Base-by-base conservation (phyloP, 1,140 invertebrate genomes). In the Microplitis mediator region DNA sequence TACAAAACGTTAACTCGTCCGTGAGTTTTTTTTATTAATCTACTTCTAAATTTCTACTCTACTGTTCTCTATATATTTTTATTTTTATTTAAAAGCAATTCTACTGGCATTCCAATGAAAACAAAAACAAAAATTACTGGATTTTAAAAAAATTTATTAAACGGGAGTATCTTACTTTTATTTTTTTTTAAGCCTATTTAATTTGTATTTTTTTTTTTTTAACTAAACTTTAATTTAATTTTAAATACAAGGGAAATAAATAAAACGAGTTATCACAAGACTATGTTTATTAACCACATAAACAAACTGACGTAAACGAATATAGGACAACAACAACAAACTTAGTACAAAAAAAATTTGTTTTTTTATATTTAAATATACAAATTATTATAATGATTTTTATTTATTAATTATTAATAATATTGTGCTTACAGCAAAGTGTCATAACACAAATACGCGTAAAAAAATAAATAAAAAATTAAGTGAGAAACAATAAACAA, bases 231-330 rank as follows among this genome's bases (percentile, higher is more conserved):
- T 70, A 39, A 39, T 39, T 6, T 8, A 34, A 54, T 69, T 32
- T 68, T 74, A 66, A 76, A 75, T 80, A 71, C 79, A 52, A 84
- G 85, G 83, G 79, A 84, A 87, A 87, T 86, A 87, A 87, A 86
- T 82, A 81, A 84, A 84, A 80, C 84, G 77, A 84, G 76, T 86
- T 85, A 83, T 86, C 82, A 86, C 82, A 86, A 84, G 77, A 87
- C 85, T 85, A 23, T 23, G 81, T 87, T 86, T 86, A 86, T 86
- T 87, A 80, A 85, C 80, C 84, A 87, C 84, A 85, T 82, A 77
- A 80, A 85, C 81, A 87, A 85, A 83, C 81, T 82, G 79, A 84
- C 80, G 81, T 76, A 79, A 82, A 35, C 52, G 52, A 74, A 45
- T 67, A 68, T 23, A 61, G 71, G 74, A 78, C 74, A 76, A 78